Conservation (phyloP, 2,888 invertebrate genomes). For the Scelioninae gen. 1 region DNA sequence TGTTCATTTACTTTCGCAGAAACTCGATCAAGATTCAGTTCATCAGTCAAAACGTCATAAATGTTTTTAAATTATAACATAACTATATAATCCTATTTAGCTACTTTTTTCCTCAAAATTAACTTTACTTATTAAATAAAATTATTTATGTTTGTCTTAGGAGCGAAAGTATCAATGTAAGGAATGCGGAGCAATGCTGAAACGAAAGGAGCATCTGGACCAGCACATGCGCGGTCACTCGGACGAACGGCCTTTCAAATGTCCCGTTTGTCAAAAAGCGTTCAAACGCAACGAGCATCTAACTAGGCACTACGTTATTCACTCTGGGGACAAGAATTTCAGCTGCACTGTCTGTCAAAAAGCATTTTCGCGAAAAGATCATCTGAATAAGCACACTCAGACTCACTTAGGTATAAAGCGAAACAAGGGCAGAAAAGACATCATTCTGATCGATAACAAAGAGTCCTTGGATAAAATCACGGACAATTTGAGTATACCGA, state of each 20-base stretch:
- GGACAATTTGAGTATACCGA: slow-evolving; percentile 71
- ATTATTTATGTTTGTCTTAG: no score
- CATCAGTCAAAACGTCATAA: no score
- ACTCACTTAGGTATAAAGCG: slow-evolving; percentile 83
- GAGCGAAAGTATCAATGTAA: slow-evolving; percentile 85
- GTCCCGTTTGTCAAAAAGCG: slow-evolving; percentile 83
- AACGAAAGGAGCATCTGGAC: slow-evolving; percentile 85
- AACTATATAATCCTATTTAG: no score
- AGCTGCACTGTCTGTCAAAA: slow-evolving; percentile 85
- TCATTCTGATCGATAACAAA: slow-evolving; percentile 73
- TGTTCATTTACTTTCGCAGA: no score
- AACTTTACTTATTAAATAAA: no score
- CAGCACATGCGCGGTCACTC: slow-evolving; percentile 85
- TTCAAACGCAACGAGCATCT: slow-evolving; percentile 86
- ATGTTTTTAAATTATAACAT: no score
- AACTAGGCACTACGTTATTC: slow-evolving; percentile 85
- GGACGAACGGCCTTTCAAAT: slow-evolving; percentile 84
- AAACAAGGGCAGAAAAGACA: slow-evolving; percentile 79
- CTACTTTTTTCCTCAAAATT: no score
- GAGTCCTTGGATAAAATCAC: slow-evolving; percentile 75
- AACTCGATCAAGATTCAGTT: no score
- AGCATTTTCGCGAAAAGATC: slow-evolving; percentile 85
- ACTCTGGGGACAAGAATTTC: slow-evolving; percentile 85
- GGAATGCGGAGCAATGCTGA: slow-evolving; percentile 85
- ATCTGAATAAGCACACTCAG: slow-evolving; percentile 85